Evolutionary conservation across 2,888 invertebrate species (phyloP), one percentile per base, ranked within the genome.

Genomic region (Hylaea fasciaria): DNA sequence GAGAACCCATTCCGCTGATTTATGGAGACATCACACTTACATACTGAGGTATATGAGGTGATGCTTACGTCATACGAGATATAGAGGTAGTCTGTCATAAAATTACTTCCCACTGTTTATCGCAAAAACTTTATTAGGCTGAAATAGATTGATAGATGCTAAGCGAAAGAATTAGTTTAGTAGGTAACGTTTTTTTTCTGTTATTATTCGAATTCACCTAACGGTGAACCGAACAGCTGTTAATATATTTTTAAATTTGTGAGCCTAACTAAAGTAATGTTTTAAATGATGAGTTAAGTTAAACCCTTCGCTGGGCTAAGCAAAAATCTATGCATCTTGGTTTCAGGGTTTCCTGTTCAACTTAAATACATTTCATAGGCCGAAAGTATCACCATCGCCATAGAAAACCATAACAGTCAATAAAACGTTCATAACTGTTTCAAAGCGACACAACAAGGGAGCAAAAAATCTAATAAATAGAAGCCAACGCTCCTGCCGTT

Each of bases 391-490:
- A 65, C 52, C 16, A n/a, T n/a, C n/a, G n/a, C n/a, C n/a, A n/a
- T n/a, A n/a, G n/a, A n/a, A n/a, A n/a, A n/a, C n/a, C n/a, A 54
- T 68, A 52, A 47, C 69, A 70, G 63, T 32, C 41, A 45, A 52
- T 44, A 35, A 47, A 40, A 32, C 14, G 11, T 44, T 17, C 14
- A 14, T 40, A 50, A 14, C 44, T 68, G 67, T 63, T 70, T 69
- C 69, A 67, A 68, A 56, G 70, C 65, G 64, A 68, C 71, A 72
- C 74, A 77, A 72, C 74, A 76, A 76, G 75, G 74, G 73, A 80
- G 80, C 77, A 66, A 85, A 85, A 85, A 83, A 78, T 82, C 73
- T 76, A 79, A 82, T 81, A 84, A 85, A 85, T 79, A 81, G 80
- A 76, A 76, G 73, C 74, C 76, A 79, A 77, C 78, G 78, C 83